phyloP scores from a whole-genome alignment of 2,888 invertebrate genomes.

The Amiota communis region DNA sequence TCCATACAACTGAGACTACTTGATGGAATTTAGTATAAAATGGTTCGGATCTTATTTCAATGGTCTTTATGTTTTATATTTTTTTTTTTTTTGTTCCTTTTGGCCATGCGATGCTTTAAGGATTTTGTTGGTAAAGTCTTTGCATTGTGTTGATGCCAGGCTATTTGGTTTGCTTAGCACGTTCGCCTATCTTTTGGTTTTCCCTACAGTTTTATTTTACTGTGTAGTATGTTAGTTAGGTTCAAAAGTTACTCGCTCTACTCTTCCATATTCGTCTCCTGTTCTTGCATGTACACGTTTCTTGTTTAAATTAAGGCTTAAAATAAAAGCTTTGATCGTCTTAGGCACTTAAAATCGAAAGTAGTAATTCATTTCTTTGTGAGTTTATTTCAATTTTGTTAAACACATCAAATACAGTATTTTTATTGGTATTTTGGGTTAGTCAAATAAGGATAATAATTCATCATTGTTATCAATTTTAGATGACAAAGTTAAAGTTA shows the following conservation, averaged over 20 bases:
- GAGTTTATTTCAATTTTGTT: conserved; percentile 26
- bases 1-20: conserved; percentile 11
- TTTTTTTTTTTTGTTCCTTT: background rate
- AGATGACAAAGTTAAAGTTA: too few relatives aligned
- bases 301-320: conserved; percentile 27
- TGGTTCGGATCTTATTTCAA: background rate
- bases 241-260: too few relatives aligned
- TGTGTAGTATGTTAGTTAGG: background rate
- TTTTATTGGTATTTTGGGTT: background rate
- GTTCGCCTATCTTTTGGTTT: conserved; percentile 7
- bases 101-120: background rate
- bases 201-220: background rate
- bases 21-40: conserved; percentile 21
- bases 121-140: conserved; percentile 14
- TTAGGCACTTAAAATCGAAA: conserved; percentile 20
- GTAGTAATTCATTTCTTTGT: background rate
- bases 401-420: conserved; percentile 4
- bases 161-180: conserved; percentile 19
- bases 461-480: too few relatives aligned
- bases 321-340: conserved; percentile 24
- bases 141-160: conserved; percentile 1
- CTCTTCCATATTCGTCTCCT: background rate
- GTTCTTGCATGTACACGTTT: conserved; percentile 12
- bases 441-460: too few relatives aligned
- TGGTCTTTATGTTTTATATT: too few relatives aligned